These are phyloP conservation scores for Chionodraco myersi DNA, from an alignment of 2,113 vertebrate species.

Conservation along the genomic window DNA sequence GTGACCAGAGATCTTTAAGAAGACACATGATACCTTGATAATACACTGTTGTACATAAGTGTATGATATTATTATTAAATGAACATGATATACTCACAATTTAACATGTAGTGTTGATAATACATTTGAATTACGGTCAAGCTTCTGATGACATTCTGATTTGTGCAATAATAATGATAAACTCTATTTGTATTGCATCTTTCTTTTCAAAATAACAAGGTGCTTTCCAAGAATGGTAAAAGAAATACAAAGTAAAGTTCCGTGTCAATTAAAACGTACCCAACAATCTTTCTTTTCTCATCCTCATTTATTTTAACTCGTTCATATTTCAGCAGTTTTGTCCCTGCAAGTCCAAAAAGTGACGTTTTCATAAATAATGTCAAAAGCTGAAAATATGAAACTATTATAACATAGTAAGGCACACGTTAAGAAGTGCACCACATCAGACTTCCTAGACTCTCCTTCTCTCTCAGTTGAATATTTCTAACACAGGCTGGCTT, in stretches of 20 bases:
- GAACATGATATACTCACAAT: not conserved
- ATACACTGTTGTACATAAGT: not conserved
- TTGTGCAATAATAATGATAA: not conserved
- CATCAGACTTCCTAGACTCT: not conserved
- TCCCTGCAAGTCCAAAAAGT: not conserved
- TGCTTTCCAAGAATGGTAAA: not conserved
- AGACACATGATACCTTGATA: not conserved
- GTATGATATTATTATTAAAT: too few relatives aligned
- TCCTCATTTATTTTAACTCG: not conserved
- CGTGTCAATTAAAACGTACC: not conserved
- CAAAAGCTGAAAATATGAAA: not conserved
- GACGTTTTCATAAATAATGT: not conserved
- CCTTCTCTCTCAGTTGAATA: slow-evolving; percentile 15
- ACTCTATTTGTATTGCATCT: not conserved
- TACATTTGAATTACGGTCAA: not conserved
- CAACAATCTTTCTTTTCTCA: not conserved
- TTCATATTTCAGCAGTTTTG: not conserved
- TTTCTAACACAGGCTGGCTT: slow-evolving; percentile 58
- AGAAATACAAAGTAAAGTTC: too few relatives aligned
- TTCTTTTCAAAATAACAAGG: not conserved
- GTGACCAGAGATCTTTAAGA: not conserved
- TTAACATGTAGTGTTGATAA: not conserved
- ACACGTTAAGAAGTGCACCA: not conserved
- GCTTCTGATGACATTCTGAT: not conserved
- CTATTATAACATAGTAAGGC: slow-evolving; percentile 1